These are phyloP conservation scores for Macroramphosus scolopax DNA, from an alignment of 2,797 vertebrate genomes.

Conservation along the genomic window DNA sequence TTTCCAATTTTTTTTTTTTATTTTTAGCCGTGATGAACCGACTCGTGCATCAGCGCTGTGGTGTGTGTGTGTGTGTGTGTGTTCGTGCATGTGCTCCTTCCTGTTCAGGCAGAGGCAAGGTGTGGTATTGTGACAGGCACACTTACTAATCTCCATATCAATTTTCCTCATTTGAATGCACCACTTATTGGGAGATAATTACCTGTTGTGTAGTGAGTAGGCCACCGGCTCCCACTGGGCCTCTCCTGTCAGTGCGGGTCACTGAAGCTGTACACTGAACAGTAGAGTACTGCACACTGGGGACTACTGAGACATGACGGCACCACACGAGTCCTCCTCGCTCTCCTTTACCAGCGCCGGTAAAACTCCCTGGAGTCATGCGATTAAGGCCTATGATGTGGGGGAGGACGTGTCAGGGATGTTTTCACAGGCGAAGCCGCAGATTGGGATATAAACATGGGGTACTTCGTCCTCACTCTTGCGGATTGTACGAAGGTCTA, in stretches of 20 bases:
- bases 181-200: slow-evolving; percentile 64
- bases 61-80: too few species aligned
- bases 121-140: slow-evolving; percentile 9
- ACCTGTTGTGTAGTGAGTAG: slow-evolving; percentile 61
- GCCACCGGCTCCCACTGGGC: slow-evolving; percentile 51
- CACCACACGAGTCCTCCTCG: slow-evolving; percentile 20
- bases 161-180: slow-evolving; percentile 68
- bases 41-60: too few species aligned
- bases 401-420: slow-evolving; percentile 33
- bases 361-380: slow-evolving; percentile 19
- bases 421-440: too few species aligned
- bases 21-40: too few species aligned
- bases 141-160: slow-evolving; percentile 68
- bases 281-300: slow-evolving; percentile 34
- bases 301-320: slow-evolving; percentile 57
- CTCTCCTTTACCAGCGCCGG: slow-evolving; percentile 21
- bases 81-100: too few species aligned
- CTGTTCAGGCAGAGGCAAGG: slow-evolving; percentile 25
- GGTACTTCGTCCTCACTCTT: too few species aligned
- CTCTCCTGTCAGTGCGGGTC: too few species aligned
- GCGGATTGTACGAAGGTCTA: too few species aligned
- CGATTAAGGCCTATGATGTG: slow-evolving; percentile 15
- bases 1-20: too few species aligned
- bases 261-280: too few species aligned
- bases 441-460: too few species aligned